These are phyloP conservation scores for Sardina pilchardus DNA, from an alignment of 2,113 vertebrate species.

Conservation along the genomic window DNA sequence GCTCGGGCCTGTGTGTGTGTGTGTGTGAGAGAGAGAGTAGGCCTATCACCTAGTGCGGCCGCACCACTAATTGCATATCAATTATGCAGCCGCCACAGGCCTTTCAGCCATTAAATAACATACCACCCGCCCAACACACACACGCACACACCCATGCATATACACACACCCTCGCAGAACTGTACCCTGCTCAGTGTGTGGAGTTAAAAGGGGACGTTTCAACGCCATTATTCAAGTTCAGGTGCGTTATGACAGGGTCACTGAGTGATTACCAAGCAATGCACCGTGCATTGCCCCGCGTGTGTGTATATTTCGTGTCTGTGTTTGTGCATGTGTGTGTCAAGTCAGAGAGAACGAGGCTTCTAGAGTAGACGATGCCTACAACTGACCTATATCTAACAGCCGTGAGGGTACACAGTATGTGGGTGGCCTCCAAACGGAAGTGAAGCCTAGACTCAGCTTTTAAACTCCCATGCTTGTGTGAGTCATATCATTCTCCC, in stretches of 20 bases:
- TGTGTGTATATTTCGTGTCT: background rate
- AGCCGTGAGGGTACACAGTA: background rate
- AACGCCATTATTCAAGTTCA: background rate
- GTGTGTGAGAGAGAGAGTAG: background rate
- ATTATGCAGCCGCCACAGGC: slow-evolving; percentile 58
- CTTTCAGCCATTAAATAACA: slow-evolving; percentile 47
- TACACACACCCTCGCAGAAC: slow-evolving; percentile 12
- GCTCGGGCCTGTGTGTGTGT: background rate
- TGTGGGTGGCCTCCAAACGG: slow-evolving; percentile 2
- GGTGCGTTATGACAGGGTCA: background rate
- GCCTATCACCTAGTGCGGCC: slow-evolving; percentile 53
- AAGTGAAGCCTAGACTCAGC: background rate
- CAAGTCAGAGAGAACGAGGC: background rate
- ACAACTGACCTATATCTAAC: slow-evolving; percentile 14
- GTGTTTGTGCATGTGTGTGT: background rate
- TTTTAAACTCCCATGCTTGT: background rate
- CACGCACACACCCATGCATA: slow-evolving; percentile 37
- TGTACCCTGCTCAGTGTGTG: background rate
- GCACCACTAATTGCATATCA: slow-evolving; percentile 70
- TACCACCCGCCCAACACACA: slow-evolving; percentile 49
- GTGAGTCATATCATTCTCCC: background rate
- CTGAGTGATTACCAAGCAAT: background rate
- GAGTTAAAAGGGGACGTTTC: background rate
- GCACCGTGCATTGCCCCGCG: background rate
- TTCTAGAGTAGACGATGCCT: background rate